phyloP scores from a whole-genome alignment of 2,888 invertebrate genomes.

The Beris morrisii region DNA sequence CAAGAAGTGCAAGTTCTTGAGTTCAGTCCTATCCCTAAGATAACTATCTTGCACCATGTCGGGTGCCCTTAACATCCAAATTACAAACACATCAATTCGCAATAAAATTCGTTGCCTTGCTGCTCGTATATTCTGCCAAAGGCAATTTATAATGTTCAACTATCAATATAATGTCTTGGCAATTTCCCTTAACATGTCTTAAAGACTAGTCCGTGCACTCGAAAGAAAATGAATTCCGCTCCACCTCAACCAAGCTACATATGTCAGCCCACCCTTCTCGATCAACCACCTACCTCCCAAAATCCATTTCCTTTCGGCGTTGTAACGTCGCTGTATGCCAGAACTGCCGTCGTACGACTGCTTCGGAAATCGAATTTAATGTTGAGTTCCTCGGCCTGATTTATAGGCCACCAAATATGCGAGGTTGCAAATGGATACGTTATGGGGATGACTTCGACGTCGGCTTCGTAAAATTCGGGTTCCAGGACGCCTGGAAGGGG shows the following conservation, averaged over 20 bases:
- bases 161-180: conserved; percentile 21
- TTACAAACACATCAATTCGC: too few relatives aligned
- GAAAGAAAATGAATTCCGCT: conserved; percentile 11
- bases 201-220: conserved; percentile 11
- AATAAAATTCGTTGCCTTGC: too few relatives aligned
- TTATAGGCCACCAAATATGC: conserved; percentile 87
- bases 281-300: conserved; percentile 72
- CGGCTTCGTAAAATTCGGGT: conserved; percentile 80
- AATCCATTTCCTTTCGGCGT: conserved; percentile 74
- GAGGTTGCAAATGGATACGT: conserved; percentile 90
- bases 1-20: too few relatives aligned
- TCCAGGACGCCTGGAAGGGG: conserved; percentile 65
- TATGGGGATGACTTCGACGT: conserved; percentile 85
- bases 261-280: neutral
- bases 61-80: too few relatives aligned
- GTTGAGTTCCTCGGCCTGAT: conserved; percentile 71
- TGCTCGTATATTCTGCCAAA: neutral
- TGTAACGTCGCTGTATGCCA: conserved; percentile 81
- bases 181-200: conserved; percentile 25
- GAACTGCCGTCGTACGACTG: conserved; percentile 77
- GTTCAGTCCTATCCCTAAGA: too few relatives aligned
- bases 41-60: too few relatives aligned
- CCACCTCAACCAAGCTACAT: neutral
- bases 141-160: conserved; percentile 6
- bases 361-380: conserved; percentile 87